phyloP scores from a whole-genome alignment of 1,140 invertebrate genomes.

The Sarcophaga peregrina region DNA sequence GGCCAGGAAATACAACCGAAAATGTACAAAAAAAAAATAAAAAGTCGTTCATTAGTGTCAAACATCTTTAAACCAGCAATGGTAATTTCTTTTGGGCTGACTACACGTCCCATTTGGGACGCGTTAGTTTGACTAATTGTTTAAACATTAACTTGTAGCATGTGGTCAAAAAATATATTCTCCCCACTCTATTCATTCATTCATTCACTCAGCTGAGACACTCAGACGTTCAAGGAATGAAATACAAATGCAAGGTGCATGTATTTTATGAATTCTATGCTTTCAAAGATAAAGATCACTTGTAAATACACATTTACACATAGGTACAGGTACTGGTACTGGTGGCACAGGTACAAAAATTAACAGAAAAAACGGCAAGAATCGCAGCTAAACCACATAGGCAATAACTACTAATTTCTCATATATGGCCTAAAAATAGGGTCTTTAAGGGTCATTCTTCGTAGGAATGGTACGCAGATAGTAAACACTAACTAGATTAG shows the following conservation, averaged over 20 bases:
- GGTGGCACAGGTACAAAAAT: background rate
- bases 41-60: slow-evolving; percentile 19
- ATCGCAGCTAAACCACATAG: no score
- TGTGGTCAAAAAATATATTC: background rate
- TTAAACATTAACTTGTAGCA: slow-evolving; percentile 15
- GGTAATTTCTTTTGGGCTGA: background rate
- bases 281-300: slow-evolving; percentile 16
- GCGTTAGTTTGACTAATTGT: slow-evolving; percentile 27
- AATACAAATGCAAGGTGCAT: slow-evolving; percentile 11
- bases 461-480: no score
- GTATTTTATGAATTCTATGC: background rate
- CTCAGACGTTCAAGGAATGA: no score
- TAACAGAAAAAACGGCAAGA: no score
- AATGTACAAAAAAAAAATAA: background rate
- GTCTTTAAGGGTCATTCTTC: background rate
- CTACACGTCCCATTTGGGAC: background rate
- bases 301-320: background rate
- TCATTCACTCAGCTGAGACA: no score
- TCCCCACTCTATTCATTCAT: background rate
- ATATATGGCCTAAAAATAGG: no score
- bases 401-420: no score
- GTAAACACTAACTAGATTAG: background rate
- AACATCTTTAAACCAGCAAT: background rate
- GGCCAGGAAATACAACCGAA: background rate
- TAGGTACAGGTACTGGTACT: no score